These are phyloP conservation scores for Clarias magur DNA, from an alignment of 2,113 vertebrate species.

Conservation along the genomic window DNA sequence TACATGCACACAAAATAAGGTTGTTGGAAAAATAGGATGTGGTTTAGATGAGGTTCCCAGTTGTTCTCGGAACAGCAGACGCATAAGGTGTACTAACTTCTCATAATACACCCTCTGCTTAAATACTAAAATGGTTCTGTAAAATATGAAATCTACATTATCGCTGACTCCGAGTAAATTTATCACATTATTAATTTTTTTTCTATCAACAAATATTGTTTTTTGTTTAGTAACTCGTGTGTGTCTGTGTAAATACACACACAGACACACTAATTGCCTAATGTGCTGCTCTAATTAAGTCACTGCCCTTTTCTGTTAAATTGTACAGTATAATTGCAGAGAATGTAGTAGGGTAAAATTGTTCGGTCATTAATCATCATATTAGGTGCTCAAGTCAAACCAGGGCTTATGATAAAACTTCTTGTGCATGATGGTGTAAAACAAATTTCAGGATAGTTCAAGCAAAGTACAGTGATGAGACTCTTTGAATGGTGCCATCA, in stretches of 20 bases:
- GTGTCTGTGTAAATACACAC: too few species aligned
- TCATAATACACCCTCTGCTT: slow-evolving; percentile 31
- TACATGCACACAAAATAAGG: slow-evolving; percentile 25
- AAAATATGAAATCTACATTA: not conserved
- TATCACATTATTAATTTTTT: not conserved
- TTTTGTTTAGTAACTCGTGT: too few species aligned
- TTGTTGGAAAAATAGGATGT: slow-evolving; percentile 54
- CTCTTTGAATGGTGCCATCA: too few species aligned
- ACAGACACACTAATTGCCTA: not conserved
- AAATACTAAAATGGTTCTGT: not conserved
- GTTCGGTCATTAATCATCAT: not conserved
- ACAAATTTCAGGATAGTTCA: too few species aligned
- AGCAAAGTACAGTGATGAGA: too few species aligned
- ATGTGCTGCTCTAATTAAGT: not conserved
- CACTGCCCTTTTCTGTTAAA: not conserved
- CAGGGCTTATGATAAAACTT: too few species aligned
- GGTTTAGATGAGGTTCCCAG: slow-evolving; percentile 50
- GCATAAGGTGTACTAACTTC: slow-evolving; percentile 42
- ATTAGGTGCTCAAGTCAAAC: not conserved
- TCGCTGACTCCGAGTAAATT: not conserved
- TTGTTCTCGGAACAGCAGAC: slow-evolving; percentile 44
- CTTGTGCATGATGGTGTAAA: too few species aligned
- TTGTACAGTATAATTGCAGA: not conserved
- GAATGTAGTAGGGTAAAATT: not conserved
- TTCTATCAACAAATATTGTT: not conserved